phyloP scores from a whole-genome alignment of 53 echinoderm and acorn worm genomes.

The Paracentrotus lividus region DNA sequence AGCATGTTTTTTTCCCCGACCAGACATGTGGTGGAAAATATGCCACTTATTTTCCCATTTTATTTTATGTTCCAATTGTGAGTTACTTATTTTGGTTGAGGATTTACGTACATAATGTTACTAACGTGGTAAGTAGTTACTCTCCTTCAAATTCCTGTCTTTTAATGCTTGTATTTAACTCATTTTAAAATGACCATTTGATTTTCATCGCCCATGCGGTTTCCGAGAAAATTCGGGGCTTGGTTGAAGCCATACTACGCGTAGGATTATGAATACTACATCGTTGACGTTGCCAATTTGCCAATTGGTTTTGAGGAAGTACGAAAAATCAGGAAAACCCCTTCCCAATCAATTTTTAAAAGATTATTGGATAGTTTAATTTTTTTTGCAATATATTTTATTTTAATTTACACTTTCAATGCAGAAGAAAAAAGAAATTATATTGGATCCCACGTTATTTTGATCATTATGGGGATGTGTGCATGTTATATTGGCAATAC shows the following conservation, averaged over 20 bases:
- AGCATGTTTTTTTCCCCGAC: slow-evolving; percentile 17
- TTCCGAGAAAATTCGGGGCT: not conserved
- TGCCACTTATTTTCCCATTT: not conserved
- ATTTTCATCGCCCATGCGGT: slow-evolving; percentile 5
- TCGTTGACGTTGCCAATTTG: not conserved
- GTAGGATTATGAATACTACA: not conserved
- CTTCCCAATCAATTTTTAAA: not conserved
- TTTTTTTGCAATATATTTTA: not conserved
- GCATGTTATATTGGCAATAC: not conserved
- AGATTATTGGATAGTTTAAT: not conserved
- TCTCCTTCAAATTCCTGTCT: not conserved
- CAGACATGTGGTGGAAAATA: not conserved
- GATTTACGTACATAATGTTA: not conserved
- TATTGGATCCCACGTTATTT: not conserved
- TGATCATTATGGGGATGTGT: not conserved
- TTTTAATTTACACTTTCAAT: not conserved
- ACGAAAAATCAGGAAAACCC: not conserved
- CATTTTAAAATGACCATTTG: not conserved
- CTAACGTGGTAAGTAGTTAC: not conserved
- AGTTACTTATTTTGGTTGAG: not conserved
- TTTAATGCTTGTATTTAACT: not conserved
- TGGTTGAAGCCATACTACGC: not conserved
- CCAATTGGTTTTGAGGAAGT: not conserved
- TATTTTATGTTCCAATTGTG: not conserved
- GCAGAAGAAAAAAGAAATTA: not conserved